Evolutionary conservation across 2,888 invertebrate species (phyloP), one percentile per base, ranked within the genome.

Genomic region (Apamea crenata): DNA sequence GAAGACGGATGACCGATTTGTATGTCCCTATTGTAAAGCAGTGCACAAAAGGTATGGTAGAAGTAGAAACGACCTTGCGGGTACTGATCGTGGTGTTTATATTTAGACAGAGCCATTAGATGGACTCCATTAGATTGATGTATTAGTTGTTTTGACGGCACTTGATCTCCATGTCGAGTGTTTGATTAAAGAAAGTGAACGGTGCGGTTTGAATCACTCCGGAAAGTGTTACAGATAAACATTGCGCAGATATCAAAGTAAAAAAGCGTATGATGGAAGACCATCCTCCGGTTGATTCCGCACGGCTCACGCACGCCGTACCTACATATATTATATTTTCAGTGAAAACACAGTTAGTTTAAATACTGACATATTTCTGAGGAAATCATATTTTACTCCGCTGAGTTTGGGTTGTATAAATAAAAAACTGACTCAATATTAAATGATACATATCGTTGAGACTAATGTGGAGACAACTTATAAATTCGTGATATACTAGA

Each of bases 1-100:
- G 93, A 95, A 94, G 95, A 95, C 92, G 90, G 93, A 96, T 93
- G 91, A 91, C 90, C 88, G 87, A 92, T 93, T 82, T 91, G 91
- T 91, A 89, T 89, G 91, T 88, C 84, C 90, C 91, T 91, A 92
- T 93, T 93, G 92, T 89, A 91, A 92, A 93, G 93, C 91, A 91
- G 91, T 91, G 87, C 73, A 87, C 88, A 87, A 91, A 89, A 88
- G 89, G 89, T 93, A 93, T 91, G 92, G 92, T 92, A 88, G 90
- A 82, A 88, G 93, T 92, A 89, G 91, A 83, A 89, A 91, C 89
- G 92, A 93, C 94, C 94, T 94, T 94, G 94, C 71, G 75, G 78
- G 77, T 79, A 89, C 85, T 82, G 86, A 85, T 88, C 82, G 84
- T 82, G 86, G 82, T 86, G 88, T 90, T 90, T 91, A 88, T 91